Percentiles rank a stretch among this genome's conserved stretches.
Conservation (phyloP, 2,888 invertebrate genomes). For the Scelioninae gen. 1 region DNA sequence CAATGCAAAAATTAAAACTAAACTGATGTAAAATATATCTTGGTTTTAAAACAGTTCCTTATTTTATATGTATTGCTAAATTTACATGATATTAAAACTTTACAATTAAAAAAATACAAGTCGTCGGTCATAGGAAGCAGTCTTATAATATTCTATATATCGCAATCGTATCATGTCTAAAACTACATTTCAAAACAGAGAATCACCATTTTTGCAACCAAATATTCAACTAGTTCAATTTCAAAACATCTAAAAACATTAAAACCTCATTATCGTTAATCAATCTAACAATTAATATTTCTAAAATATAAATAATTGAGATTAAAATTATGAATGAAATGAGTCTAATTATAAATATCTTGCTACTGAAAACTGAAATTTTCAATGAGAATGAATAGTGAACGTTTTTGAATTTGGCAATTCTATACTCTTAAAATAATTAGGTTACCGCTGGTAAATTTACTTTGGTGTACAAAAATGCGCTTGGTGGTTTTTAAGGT, state of each 20-base stretch:
- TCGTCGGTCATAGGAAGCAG: slow-evolving; percentile 27
- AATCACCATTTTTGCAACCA: background rate
- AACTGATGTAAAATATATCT: no score
- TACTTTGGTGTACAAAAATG: slow-evolving; percentile 50
- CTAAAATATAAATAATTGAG: no score
- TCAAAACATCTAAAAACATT: no score
- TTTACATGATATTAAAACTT: no score
- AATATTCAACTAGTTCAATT: no score
- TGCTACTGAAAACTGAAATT: background rate
- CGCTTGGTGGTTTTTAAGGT: slow-evolving; percentile 17
- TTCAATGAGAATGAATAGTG: background rate
- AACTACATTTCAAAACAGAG: slow-evolving; percentile 19
- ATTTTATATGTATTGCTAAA: no score
- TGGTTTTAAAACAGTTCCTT: no score
- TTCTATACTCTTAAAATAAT: slow-evolving; percentile 12
- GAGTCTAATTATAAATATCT: no score
- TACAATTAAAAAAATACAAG: slow-evolving; percentile 18
- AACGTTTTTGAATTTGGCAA: background rate
- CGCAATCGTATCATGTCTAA: slow-evolving; percentile 14
- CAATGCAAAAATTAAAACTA: no score
- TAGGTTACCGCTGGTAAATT: slow-evolving; percentile 9
- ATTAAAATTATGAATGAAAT: no score
- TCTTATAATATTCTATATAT: slow-evolving; percentile 31
- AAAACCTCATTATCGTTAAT: no score
- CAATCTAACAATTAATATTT: no score